A percentile compares a stretch with the other conserved stretches of the same genome.
phyloP scores from a whole-genome alignment of 92 coral and sea anemone species.

The Porites rus region DNA sequence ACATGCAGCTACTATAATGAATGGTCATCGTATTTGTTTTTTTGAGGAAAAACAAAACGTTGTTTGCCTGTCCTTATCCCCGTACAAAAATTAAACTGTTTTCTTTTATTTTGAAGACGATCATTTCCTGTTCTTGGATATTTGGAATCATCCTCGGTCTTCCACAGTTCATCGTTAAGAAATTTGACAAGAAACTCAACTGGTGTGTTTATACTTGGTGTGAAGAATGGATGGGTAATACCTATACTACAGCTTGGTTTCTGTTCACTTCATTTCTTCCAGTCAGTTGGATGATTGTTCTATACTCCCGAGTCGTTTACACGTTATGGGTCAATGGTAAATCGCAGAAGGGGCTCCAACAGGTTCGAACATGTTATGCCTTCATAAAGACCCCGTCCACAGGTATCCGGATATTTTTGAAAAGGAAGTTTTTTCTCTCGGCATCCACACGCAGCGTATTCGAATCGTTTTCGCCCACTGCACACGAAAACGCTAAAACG shows the following conservation, averaged over 20 bases:
- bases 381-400: too few species aligned
- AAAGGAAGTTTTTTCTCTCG: too few species aligned
- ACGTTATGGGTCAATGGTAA: neutral
- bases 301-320: constrained; percentile 1
- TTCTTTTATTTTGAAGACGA: neutral
- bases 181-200: neutral
- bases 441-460: too few species aligned
- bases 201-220: neutral
- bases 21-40: too few species aligned
- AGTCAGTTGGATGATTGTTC: neutral
- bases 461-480: too few species aligned
- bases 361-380: neutral
- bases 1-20: too few species aligned
- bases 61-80: too few species aligned
- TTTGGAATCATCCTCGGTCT: neutral
- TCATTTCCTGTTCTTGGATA: neutral
- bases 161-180: neutral
- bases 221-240: neutral
- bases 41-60: too few species aligned
- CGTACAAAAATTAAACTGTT: too few species aligned
- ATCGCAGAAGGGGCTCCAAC: neutral
- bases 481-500: too few species aligned
- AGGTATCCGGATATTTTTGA: too few species aligned
- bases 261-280: neutral
- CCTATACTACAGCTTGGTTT: neutral